Base-by-base conservation (phyloP, 2,113 vertebrate genomes). In the Acrocephalus kingi region DNA sequence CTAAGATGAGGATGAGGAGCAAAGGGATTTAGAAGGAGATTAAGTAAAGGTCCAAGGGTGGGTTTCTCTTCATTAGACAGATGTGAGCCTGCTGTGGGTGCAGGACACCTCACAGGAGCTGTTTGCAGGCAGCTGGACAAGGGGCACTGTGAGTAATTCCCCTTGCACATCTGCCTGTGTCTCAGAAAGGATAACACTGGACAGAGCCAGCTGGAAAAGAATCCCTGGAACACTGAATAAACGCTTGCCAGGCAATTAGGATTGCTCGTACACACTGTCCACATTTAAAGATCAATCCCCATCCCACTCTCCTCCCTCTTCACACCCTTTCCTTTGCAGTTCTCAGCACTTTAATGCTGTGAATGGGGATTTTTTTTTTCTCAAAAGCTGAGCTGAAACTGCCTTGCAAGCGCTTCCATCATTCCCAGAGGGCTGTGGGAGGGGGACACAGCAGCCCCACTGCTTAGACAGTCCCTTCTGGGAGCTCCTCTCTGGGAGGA, bases 381-480 rank as follows among this genome's bases (percentile, higher is more conserved):
- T 30, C 18, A 51, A 63, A 91, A 67, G 2, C 33, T 21, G 27
- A 55, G 48, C 39, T n/a, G 48, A 58, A 74, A 31, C n/a, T 6
- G 21, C 33, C 18, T 56, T 59, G 31, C 0, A 6, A 73, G 37
- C 0, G 0, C 35, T 52, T 30, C 12, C 48, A 30, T 45, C 55
- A 28, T 74, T 58, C 45, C n/a, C 52, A 59, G 61, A 35, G 39
- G 28, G 13, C 58, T 56, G 41, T 18, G 16, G 15, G 31, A 20
- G 6, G 16, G 13, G 4, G 6, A 45, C 10, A 3, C 0, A 0
- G 51, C 24, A 72, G 48, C 5, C 31, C 22, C 61, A 1, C 19
- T 11, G 21, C 49, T 82, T n/a, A 11, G 33, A 66, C 22, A 33
- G 19, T 52, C 22, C 39, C 20, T 23, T 49, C 46, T 8, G 2